Conservation (phyloP, 2,888 invertebrate species). For the Latheticus oryzae region DNA sequence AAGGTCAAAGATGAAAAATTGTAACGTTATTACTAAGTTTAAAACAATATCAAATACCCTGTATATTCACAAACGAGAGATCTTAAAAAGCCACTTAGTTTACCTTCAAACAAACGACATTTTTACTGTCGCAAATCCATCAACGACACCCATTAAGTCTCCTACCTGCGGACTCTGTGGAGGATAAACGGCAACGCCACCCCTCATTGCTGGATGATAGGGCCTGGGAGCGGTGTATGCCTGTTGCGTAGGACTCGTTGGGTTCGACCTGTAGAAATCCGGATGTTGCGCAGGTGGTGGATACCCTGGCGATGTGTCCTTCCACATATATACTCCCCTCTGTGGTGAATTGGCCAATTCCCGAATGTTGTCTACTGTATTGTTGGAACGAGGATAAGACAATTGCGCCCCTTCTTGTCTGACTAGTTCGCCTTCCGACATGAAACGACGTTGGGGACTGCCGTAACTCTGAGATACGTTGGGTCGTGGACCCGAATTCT, state of each 20-base stretch:
- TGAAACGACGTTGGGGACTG: slow-evolving; percentile 69
- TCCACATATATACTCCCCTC: slow-evolving; percentile 83
- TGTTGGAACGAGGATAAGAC: slow-evolving; percentile 76
- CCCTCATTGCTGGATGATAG: slow-evolving; percentile 74
- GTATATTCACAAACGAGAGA: too few species aligned
- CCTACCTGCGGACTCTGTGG: slow-evolving; percentile 68
- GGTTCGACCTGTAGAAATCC: slow-evolving; percentile 75
- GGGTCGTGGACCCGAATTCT: slow-evolving; percentile 52
- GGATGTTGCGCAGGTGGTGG: slow-evolving; percentile 63
- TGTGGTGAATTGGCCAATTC: slow-evolving; percentile 91
- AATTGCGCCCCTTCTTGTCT: slow-evolving; percentile 75
- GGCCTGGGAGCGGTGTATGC: slow-evolving; percentile 64
- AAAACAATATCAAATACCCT: too few species aligned
- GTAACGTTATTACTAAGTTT: too few species aligned
- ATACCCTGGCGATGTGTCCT: slow-evolving; percentile 79
- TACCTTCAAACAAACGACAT: too few species aligned
- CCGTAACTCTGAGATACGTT: slow-evolving; percentile 57
- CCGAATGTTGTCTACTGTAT: slow-evolving; percentile 87
- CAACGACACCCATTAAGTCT: neutral
- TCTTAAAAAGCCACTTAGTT: too few species aligned
- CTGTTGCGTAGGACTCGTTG: slow-evolving; percentile 76
- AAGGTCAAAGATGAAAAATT: too few species aligned
- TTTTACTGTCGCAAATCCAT: too few species aligned
- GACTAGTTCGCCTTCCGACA: slow-evolving; percentile 85
- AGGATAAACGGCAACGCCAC: slow-evolving; percentile 78